A percentile compares a stretch with the other conserved stretches of the same genome.
Conservation (phyloP, 2,888 invertebrate species). For the Parnassius mnemosyne region DNA sequence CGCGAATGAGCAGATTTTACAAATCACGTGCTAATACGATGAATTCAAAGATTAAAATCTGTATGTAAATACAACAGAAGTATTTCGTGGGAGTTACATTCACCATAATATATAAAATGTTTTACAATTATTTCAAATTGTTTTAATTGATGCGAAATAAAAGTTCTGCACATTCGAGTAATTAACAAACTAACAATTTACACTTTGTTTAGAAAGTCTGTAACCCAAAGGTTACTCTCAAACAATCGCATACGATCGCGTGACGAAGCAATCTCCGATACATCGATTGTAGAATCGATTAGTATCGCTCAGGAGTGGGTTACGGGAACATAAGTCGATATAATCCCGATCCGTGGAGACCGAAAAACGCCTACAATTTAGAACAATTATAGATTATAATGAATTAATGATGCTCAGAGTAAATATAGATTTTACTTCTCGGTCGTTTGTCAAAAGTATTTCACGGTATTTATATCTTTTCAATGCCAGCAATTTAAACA, state of each 20-base stretch:
- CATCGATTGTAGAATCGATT: constrained; percentile 62
- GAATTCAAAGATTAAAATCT: too few species aligned
- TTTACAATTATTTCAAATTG: constrained; percentile 8
- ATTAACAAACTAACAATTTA: constrained; percentile 19
- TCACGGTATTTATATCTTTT: constrained; percentile 59
- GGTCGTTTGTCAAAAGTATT: constrained; percentile 66
- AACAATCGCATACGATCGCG: constrained; percentile 46
- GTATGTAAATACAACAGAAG: not conserved
- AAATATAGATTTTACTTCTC: constrained; percentile 60
- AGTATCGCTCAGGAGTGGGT: constrained; percentile 53
- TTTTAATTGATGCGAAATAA: constrained; percentile 16
- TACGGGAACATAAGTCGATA: constrained; percentile 47
- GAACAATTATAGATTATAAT: constrained; percentile 68
- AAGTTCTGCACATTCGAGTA: constrained; percentile 13
- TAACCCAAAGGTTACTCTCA: constrained; percentile 31
- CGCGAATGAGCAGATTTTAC: too few species aligned
- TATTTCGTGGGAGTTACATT: not conserved
- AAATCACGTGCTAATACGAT: too few species aligned
- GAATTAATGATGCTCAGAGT: constrained; percentile 50
- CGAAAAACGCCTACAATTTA: constrained; percentile 56
- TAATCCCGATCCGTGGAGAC: constrained; percentile 43
- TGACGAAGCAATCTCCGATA: constrained; percentile 53
- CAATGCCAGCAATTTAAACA: constrained; percentile 60
- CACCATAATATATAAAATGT: not conserved
- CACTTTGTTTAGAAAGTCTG: constrained; percentile 34